Conservation (phyloP, 1,140 invertebrate species). For the Drosophila gunungcola region DNA sequence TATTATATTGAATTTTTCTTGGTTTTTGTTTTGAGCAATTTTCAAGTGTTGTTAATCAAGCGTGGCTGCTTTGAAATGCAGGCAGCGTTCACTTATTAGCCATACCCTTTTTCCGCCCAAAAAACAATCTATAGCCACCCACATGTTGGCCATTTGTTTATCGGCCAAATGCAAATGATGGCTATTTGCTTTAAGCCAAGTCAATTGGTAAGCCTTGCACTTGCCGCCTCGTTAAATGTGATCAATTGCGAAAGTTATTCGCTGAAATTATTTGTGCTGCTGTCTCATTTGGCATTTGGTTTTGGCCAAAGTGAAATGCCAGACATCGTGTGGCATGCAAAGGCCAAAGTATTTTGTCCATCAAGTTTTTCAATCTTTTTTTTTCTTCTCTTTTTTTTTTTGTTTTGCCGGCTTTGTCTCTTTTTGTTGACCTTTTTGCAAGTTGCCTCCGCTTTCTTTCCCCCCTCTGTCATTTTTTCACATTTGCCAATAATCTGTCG, state of each 20-base stretch:
- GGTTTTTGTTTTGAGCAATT: conserved; percentile 46
- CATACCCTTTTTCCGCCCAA: conserved; percentile 11
- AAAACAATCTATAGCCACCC: conserved; percentile 5
- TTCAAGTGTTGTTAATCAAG: conserved; percentile 59
- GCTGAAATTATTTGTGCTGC: conserved; percentile 36
- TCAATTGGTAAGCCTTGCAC: conserved; percentile 75
- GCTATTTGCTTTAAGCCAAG: conserved; percentile 5
- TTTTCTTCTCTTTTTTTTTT: conserved; percentile 43
- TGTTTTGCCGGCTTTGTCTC: conserved; percentile 55
- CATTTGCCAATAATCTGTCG: conserved; percentile 72
- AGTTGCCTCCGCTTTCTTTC: conserved; percentile 20
- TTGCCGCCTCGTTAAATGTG: conserved; percentile 33
- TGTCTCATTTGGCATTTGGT: conserved; percentile 60
- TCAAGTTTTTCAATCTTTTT: conserved; percentile 30
- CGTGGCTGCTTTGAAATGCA: conserved; percentile 56
- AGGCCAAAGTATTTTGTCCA: conserved; percentile 34
- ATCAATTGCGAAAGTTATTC: conserved; percentile 71
- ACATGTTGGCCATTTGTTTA: conserved; percentile 68
- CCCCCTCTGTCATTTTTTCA: conserved; percentile 3
- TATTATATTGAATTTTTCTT: conserved; percentile 58
- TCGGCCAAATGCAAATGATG: conserved; percentile 65
- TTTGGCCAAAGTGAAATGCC: conserved; percentile 46
- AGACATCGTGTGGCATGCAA: conserved; percentile 26
- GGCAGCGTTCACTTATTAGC: conserved; percentile 48
- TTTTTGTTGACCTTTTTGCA: conserved; percentile 66